These are phyloP conservation scores for Mesodorylaimus sp. DNA, from an alignment of 2,888 invertebrate genomes.

Conservation along the genomic window DNA sequence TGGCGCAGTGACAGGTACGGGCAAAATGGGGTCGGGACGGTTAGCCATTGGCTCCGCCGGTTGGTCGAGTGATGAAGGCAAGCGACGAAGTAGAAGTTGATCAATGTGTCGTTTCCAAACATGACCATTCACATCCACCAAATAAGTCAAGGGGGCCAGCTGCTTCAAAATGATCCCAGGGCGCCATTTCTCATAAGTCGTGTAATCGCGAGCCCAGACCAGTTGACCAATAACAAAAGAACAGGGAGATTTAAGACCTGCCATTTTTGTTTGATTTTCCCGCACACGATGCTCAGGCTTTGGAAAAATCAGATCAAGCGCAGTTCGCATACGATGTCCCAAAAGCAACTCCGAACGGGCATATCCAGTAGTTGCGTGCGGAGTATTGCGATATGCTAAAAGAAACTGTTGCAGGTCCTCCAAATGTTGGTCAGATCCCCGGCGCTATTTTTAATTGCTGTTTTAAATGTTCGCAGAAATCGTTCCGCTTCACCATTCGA, in stretches of 20 bases:
- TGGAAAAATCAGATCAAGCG: background rate
- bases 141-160: background rate
- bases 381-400: background rate
- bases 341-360: background rate
- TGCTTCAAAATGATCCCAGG: background rate
- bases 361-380: background rate
- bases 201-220: too few species aligned
- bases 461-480: background rate
- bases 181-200: too few species aligned
- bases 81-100: too few species aligned
- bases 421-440: too few species aligned
- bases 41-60: too few species aligned
- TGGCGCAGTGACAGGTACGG: too few species aligned
- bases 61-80: too few species aligned
- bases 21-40: too few species aligned
- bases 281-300: background rate
- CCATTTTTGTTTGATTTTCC: too few species aligned
- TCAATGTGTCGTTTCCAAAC: background rate
- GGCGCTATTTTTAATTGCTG: too few species aligned
- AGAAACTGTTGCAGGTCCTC: too few species aligned
- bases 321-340: background rate
- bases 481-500: background rate
- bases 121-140: background rate
- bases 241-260: background rate
- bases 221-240: too few species aligned